Evolutionary conservation across 2,888 invertebrate species (phyloP).

Genomic region (Netelia virgata): DNA sequence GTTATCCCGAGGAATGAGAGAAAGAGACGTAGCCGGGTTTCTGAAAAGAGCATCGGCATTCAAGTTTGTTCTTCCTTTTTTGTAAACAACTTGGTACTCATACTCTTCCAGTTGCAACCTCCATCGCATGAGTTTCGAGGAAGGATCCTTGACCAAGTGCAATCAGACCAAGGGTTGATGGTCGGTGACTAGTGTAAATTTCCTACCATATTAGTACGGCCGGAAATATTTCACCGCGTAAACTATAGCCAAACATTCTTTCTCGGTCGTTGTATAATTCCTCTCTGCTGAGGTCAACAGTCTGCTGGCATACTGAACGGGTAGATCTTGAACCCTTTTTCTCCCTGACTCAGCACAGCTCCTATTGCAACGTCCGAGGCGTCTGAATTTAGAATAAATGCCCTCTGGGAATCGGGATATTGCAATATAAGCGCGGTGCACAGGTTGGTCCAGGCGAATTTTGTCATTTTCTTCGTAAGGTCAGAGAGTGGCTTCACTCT

Average conservation of each 20-base stretch:
- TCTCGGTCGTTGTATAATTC: neutral
- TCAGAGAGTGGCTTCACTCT: too few relatives aligned
- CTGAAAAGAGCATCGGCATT: neutral
- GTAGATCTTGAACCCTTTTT: too few relatives aligned
- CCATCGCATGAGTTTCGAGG: constrained; percentile 59
- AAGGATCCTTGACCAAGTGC: constrained; percentile 58
- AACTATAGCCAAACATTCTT: neutral
- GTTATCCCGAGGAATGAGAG: neutral
- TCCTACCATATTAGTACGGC: neutral
- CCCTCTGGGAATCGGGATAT: constrained; percentile 1
- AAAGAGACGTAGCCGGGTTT: neutral
- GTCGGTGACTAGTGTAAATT: neutral
- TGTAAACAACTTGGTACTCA: constrained; percentile 77
- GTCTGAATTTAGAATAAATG: constrained; percentile 1
- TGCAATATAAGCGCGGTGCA: neutral
- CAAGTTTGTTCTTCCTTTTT: constrained; percentile 74
- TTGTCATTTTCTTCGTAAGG: too few relatives aligned
- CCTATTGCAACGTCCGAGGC: neutral
- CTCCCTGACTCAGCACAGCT: too few relatives aligned
- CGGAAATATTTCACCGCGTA: neutral
- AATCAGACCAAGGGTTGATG: constrained; percentile 47
- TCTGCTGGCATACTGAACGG: too few relatives aligned
- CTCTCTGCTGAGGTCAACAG: neutral
- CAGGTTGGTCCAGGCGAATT: too few relatives aligned
- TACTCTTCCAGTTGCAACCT: constrained; percentile 75